phyloP scores from a whole-genome alignment of 1,140 invertebrate species.

The Drosophila ananassae region DNA sequence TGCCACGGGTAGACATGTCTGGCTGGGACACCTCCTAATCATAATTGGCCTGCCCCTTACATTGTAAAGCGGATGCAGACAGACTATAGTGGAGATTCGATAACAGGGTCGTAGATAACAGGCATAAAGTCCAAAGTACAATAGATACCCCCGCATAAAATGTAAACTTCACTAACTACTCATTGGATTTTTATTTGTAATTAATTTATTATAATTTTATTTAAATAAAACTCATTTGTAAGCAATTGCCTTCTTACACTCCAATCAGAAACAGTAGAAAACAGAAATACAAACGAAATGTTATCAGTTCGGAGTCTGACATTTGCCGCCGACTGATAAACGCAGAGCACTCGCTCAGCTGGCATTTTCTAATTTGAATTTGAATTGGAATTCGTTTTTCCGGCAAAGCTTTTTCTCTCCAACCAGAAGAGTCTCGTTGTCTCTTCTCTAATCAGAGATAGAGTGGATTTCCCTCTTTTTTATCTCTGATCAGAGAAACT shows the following conservation, averaged over 20 bases:
- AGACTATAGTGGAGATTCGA: neutral
- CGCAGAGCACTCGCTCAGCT: slow-evolving; percentile 22
- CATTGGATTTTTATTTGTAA: too few species aligned
- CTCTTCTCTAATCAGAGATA: slow-evolving; percentile 25
- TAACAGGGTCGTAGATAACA: neutral
- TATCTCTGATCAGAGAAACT: slow-evolving; percentile 17
- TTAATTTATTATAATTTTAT: neutral
- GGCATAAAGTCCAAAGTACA: neutral
- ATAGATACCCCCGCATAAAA: neutral
- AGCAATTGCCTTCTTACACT: slow-evolving; percentile 34
- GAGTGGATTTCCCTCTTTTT: neutral
- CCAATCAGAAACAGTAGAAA: slow-evolving; percentile 46
- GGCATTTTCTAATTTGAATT: slow-evolving; percentile 42
- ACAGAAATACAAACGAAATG: slow-evolving; percentile 14
- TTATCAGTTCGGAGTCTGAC: slow-evolving; percentile 64
- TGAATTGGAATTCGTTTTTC: slow-evolving; percentile 32
- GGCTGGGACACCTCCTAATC: slow-evolving; percentile 26
- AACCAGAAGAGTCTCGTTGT: neutral
- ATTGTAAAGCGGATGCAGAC: slow-evolving; percentile 45
- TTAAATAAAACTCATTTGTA: neutral
- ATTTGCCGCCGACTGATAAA: slow-evolving; percentile 63
- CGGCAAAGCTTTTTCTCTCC: slow-evolving; percentile 2
- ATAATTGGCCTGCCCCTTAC: slow-evolving; percentile 37
- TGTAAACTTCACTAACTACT: too few species aligned
- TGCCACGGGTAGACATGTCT: slow-evolving; percentile 52